phyloP scores from a whole-genome alignment of 2,888 invertebrate species.

The Agriotes lineatus region DNA sequence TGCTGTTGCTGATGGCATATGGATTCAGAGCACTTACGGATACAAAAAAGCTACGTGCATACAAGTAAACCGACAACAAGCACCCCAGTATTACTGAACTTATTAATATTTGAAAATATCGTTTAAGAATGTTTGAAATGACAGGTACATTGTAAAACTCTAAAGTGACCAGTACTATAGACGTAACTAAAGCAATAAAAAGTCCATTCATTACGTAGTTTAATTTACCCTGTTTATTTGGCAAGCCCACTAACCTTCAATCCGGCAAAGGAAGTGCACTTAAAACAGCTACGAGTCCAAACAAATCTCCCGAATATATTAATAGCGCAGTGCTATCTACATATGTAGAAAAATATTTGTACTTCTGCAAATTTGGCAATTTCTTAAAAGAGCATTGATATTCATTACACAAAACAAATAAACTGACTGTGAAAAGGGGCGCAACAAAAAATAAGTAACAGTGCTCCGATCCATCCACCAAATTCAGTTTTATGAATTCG shows the following conservation, averaged over 20 bases:
- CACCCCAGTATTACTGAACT: conserved; percentile 71
- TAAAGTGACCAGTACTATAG: conserved; percentile 62
- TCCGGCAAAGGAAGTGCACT: conserved; percentile 71
- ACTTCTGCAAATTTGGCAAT: conserved; percentile 58
- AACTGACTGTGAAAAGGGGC: conserved; percentile 62
- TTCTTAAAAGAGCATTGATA: conserved; percentile 64
- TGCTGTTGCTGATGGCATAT: conserved; percentile 73
- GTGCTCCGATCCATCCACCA: conserved; percentile 69
- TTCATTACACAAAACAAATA: conserved; percentile 67
- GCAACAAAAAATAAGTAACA: conserved; percentile 64
- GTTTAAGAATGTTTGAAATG: conserved; percentile 67
- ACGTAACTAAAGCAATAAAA: conserved; percentile 66
- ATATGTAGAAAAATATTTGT: conserved; percentile 58
- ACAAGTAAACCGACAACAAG: conserved; percentile 70
- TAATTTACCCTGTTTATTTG: conserved; percentile 65
- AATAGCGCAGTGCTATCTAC: conserved; percentile 63
- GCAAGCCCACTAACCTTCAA: conserved; percentile 63
- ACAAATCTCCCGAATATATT: conserved; percentile 64
- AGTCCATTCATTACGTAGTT: conserved; percentile 71
- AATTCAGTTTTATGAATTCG: conserved; percentile 66
- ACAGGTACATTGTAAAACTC: conserved; percentile 68
- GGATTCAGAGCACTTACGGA: conserved; percentile 71
- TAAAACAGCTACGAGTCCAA: conserved; percentile 68
- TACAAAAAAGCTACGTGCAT: conserved; percentile 70
- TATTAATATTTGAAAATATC: conserved; percentile 72